Evolutionary conservation across 2,113 vertebrate species (phyloP), one percentile per base, ranked within the genome.

Genomic region (Excalfactoria chinensis): DNA sequence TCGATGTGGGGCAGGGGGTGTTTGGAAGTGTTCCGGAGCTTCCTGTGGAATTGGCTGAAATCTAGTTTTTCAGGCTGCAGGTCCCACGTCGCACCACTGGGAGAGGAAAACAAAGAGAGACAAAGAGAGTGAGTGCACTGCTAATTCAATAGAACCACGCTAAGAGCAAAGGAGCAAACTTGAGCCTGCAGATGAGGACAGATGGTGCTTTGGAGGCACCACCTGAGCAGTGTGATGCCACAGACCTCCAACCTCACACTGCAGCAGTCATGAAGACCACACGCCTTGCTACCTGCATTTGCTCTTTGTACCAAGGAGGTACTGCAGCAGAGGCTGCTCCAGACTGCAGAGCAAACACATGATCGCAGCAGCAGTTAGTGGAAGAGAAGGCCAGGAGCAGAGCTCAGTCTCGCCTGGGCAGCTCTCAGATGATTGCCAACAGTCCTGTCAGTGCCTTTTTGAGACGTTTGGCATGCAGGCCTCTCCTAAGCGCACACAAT

Each of bases 61-160:
- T 99, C 99, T 95, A 99, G 97, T 97, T 99, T 99, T 96, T 99
- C 99, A 6, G 99, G 99, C 95, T 99, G 99, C 86, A 99, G 97
- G 86, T 99, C 99, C 99, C 99, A 99, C 37, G 98, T 99, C 9
- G 98, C 98, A 86, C 99, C 99, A 88, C 99, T 99, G 75, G 34
- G 91, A 90, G 35, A 85, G 43, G 89, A 84, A 94, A 93, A 87
- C 34, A 73, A 37, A 43, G 13, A 93, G 81, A 93, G 66, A 70
- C 49, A 69, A 70, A 89, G 75, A 25, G 64, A 88, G 44, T 21
- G 88, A 92, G 62, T 73, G 67, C 51, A 20, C 74, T 18, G 13
- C 68, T 60, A 28, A 64, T 34, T 32, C 76, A 80, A 83, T 21
- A 51, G 6, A 18, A 78, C 8, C 0, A 0, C 37, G 11, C 2